A percentile compares a stretch with the other conserved stretches of the same genome.
Evolutionary conservation across 2,888 invertebrate genomes (phyloP).

Genomic region (Andrena bicolor): DNA sequence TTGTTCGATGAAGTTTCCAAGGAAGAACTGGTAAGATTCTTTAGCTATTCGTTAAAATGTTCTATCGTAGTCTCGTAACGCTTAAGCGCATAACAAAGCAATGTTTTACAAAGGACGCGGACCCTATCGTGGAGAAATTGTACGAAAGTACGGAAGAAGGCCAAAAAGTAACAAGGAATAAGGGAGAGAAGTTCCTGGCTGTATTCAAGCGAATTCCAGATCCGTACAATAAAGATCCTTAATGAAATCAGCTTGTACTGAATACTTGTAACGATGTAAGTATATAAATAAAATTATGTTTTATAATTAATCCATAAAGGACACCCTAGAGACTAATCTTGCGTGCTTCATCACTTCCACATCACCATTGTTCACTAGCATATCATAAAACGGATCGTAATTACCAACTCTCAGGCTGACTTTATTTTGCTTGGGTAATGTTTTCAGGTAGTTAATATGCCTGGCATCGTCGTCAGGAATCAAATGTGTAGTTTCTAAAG

Average conservation of each 20-base stretch:
- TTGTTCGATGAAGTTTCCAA: conserved; percentile 92
- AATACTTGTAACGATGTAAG: conserved; percentile 1
- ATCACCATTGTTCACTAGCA: neutral
- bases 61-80: neutral
- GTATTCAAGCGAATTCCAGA: conserved; percentile 91
- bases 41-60: neutral
- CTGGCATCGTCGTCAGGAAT: conserved; percentile 71
- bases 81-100: neutral
- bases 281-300: conserved; percentile 34
- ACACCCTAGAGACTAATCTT: conserved; percentile 29
- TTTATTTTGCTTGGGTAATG: conserved; percentile 38
- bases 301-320: conserved; percentile 11
- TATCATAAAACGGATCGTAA: neutral
- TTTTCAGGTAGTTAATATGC: conserved; percentile 69
- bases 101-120: conserved; percentile 87
- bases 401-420: neutral
- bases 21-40: conserved; percentile 90
- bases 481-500: conserved; percentile 73
- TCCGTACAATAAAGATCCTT: conserved; percentile 77
- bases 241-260: conserved; percentile 36
- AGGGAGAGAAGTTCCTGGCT: conserved; percentile 96
- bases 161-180: conserved; percentile 97
- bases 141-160: conserved; percentile 99
- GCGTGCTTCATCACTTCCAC: neutral
- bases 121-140: conserved; percentile 95